Conservation (phyloP, 2,113 vertebrate species). For the Bucco capensis region DNA sequence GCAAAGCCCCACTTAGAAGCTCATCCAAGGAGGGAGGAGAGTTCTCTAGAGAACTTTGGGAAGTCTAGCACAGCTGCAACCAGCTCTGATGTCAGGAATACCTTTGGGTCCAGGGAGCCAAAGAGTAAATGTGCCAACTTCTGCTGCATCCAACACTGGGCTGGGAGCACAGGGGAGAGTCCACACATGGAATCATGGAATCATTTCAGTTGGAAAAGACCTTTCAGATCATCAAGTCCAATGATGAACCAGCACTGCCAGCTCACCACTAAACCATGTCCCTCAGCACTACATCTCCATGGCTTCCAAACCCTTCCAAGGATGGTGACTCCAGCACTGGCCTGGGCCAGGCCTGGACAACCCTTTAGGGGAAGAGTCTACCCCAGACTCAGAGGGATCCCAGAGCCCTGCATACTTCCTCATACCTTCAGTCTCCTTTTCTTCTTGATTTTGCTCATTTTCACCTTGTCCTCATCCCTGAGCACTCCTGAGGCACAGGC, state of each 20-base stretch:
- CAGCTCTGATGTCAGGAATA: neutral
- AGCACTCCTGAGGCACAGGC: conserved; percentile 45
- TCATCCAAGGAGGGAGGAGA: neutral
- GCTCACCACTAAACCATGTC: too few species aligned
- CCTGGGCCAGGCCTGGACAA: too few species aligned
- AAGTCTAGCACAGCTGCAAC: neutral
- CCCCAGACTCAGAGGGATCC: too few species aligned
- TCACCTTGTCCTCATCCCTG: conserved; percentile 89
- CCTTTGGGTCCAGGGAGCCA: neutral
- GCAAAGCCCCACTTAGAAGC: neutral
- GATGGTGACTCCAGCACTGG: too few species aligned
- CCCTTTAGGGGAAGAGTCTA: too few species aligned
- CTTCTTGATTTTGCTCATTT: conserved; percentile 88
- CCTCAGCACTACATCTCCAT: too few species aligned
- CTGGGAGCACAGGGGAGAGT: neutral
- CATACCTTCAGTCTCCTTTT: conserved; percentile 89
- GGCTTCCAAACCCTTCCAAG: too few species aligned
- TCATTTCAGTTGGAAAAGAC: too few species aligned
- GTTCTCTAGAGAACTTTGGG: neutral
- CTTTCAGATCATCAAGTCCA: too few species aligned
- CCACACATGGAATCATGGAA: neutral
- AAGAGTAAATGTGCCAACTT: neutral
- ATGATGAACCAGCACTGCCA: too few species aligned
- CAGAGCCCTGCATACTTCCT: neutral
- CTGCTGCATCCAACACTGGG: neutral